Base-by-base conservation (phyloP, 2,113 vertebrate species). In the Gobio gobio region DNA sequence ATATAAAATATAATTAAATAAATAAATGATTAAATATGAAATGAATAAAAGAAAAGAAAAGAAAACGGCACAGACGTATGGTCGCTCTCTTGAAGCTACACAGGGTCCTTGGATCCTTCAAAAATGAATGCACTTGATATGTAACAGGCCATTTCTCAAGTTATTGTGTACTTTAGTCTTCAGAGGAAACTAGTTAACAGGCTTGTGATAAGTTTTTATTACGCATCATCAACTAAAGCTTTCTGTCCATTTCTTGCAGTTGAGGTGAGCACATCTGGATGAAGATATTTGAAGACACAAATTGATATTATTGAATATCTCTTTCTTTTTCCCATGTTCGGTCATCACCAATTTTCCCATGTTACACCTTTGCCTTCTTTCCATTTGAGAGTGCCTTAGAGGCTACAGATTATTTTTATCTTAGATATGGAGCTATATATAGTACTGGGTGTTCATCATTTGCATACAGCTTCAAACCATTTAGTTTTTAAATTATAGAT, bases 281-380 rank as follows among this genome's bases (percentile, higher is more conserved):
- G 59, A 80, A 80, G 78, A 80, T 66, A 26, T 47, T 12, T 79
- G 77, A 79, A 79, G 78, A 63, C 77, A 61, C 33, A 43, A 59
- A 78, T 14, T 29, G 3, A n/a, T 24, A 0, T 20, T 47, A 5
- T 64, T 18, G 6, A 49, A 61, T 10, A 26, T 14, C 3, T 16
- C 1, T 74, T 49, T 49, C 1, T 26, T 74, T 45, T 47, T 4
- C 22, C 70, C 40, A 49, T 73, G 72, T 74, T 22, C 59, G 22
- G 0, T 24, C 33, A 59, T 12, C 14, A 14, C n/a, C n/a, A 78
- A 61, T 47, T 18, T 45, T 29, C 18, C n/a, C 13, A 3, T 47
- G 59, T 47, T 64, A n/a, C 40, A 29, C 76, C 36, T 43, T 78
- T 43, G 40, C 70, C 43, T 74, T 63, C 45, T 24, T 22, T 47